Percentiles rank a stretch among this genome's conserved stretches.
Evolutionary conservation across 2,797 vertebrate species (phyloP).

Genomic region (Coregonus suidteri): DNA sequence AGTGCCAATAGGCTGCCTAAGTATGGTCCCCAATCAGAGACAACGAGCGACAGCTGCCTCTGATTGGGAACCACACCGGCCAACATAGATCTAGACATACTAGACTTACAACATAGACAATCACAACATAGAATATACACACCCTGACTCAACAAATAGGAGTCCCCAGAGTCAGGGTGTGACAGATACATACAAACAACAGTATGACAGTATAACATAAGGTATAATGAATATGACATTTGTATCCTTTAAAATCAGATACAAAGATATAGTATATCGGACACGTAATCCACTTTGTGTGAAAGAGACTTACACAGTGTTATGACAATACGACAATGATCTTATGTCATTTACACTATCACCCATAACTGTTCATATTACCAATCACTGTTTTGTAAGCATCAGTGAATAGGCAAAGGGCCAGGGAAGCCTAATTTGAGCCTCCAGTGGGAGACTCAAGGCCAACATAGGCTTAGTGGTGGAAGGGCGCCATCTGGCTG

Average conservation of each 20-base stretch:
- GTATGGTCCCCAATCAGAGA: no score
- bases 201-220: no score
- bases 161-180: no score
- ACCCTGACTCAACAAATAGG: no score
- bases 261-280: neutral
- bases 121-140: no score
- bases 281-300: neutral
- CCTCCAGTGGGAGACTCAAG: constrained; percentile 53
- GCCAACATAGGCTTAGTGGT: constrained; percentile 54
- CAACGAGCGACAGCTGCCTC: no score
- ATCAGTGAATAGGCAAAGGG: constrained; percentile 28
- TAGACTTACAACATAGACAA: no score
- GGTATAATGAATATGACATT: neutral
- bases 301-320: neutral
- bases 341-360: constrained; percentile 4
- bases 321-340: neutral
- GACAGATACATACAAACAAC: neutral
- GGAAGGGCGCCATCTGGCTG: constrained; percentile 73
- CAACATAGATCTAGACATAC: no score
- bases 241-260: neutral
- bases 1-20: no score
- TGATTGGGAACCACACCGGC: no score
- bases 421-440: neutral
- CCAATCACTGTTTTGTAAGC: constrained; percentile 37
- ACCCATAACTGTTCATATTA: constrained; percentile 1